Conservation (phyloP, 2,113 vertebrate genomes). For the Entelurus aequoreus region DNA sequence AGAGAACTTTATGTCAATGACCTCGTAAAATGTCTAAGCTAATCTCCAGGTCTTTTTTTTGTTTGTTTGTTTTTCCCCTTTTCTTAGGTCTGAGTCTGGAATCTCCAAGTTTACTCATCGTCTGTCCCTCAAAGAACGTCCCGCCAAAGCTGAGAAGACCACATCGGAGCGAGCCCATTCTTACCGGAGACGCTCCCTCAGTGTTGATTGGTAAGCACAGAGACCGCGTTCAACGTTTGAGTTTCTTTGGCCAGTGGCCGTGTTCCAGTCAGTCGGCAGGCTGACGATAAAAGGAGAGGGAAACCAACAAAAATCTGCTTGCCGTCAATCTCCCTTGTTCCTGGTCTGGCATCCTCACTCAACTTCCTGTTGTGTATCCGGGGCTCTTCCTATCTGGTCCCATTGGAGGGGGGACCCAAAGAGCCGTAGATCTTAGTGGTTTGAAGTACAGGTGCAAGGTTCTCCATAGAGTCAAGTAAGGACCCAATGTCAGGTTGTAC, state of each 20-base stretch:
- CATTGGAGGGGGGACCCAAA: slow-evolving; percentile 27
- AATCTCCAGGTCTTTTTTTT: background rate
- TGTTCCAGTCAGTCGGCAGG: slow-evolving; percentile 67
- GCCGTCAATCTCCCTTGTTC: slow-evolving; percentile 51
- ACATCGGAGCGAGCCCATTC: slow-evolving; percentile 62
- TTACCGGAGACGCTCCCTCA: slow-evolving; percentile 83
- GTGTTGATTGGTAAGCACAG: slow-evolving; percentile 82
- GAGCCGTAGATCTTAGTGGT: slow-evolving; percentile 22
- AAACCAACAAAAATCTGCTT: slow-evolving; percentile 62
- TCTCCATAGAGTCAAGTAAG: slow-evolving; percentile 33
- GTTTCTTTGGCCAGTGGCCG: slow-evolving; percentile 50
- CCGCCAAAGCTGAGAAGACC: slow-evolving; percentile 77
- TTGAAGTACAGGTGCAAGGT: slow-evolving; percentile 41
- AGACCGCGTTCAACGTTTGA: slow-evolving; percentile 40
- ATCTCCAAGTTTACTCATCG: slow-evolving; percentile 83
- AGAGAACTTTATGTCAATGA: background rate
- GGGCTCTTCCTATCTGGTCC: slow-evolving; percentile 34
- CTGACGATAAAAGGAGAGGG: slow-evolving; percentile 69
- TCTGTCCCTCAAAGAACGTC: slow-evolving; percentile 82
- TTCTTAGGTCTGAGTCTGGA: slow-evolving; percentile 76
- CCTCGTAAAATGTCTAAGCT: background rate
- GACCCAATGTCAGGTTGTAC: slow-evolving; percentile 50
- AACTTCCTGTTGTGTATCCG: slow-evolving; percentile 44
- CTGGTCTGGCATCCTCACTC: slow-evolving; percentile 48
- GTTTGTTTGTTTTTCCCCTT: slow-evolving; percentile 13